These are phyloP conservation scores for Hyperoodon ampullatus DNA, from an alignment of 2,113 vertebrate species.

Conservation along the genomic window DNA sequence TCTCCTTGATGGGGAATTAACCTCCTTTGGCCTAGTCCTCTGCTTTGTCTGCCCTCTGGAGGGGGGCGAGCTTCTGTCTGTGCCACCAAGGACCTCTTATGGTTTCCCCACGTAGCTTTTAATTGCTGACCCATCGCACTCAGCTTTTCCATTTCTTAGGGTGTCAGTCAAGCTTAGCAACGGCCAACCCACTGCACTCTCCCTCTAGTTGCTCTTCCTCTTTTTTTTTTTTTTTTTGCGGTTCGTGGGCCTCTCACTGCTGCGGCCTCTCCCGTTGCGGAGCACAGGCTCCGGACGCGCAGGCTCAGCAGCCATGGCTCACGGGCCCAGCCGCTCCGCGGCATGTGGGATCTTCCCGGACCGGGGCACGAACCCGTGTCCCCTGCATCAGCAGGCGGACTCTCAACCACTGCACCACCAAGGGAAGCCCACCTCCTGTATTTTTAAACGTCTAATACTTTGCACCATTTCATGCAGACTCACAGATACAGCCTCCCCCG, in stretches of 20 bases:
- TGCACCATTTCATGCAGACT: too few relatives aligned
- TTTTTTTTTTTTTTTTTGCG: too few relatives aligned
- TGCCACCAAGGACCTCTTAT: neutral
- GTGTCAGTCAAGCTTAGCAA: neutral
- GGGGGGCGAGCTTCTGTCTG: neutral
- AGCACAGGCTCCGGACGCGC: too few relatives aligned
- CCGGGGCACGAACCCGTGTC: too few relatives aligned
- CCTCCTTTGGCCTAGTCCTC: neutral
- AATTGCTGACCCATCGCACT: neutral
- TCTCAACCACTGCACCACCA: too few relatives aligned
- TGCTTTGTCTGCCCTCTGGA: neutral
- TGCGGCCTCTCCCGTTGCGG: too few relatives aligned
- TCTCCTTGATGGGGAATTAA: neutral
- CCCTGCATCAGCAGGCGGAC: too few relatives aligned
- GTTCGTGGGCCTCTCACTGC: too few relatives aligned
- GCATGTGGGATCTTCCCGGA: too few relatives aligned
- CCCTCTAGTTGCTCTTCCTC: neutral
- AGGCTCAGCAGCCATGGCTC: too few relatives aligned
- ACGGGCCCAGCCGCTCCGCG: too few relatives aligned
- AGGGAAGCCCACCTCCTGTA: neutral
- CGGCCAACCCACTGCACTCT: neutral
- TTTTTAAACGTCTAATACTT: neutral
- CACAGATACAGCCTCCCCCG: rapidly evolving
- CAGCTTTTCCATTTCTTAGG: neutral
- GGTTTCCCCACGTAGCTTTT: neutral